phyloP scores from a whole-genome alignment of 2,888 invertebrate species.

The Drosophila yooni region DNA sequence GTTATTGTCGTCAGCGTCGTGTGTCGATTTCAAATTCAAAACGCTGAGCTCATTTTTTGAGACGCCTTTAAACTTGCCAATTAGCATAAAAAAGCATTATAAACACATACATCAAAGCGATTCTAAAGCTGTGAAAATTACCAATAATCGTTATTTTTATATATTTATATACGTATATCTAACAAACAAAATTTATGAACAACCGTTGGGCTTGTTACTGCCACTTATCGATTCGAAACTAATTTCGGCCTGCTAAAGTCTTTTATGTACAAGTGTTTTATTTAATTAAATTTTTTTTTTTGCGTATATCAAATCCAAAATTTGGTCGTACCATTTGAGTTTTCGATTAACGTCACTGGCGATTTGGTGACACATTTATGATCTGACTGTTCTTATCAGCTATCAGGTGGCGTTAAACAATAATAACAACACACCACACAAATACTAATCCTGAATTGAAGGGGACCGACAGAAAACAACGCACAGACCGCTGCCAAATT shows the following conservation, averaged over 20 bases:
- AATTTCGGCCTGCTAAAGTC: conserved; percentile 20
- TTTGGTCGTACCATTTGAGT: conserved; percentile 8
- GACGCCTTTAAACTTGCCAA: conserved; percentile 61
- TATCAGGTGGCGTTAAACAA: conserved; percentile 6
- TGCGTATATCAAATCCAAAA: conserved; percentile 20
- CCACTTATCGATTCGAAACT: conserved; percentile 9
- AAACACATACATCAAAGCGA: conserved; percentile 55
- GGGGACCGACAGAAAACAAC: conserved; percentile 12
- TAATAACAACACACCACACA: conserved; percentile 5
- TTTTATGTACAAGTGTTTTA: conserved; percentile 18
- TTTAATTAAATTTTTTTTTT: not conserved
- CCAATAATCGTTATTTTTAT: conserved; percentile 45
- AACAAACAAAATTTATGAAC: conserved; percentile 13
- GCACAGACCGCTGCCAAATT: conserved; percentile 38
- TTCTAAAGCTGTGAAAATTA: conserved; percentile 55
- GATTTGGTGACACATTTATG: conserved; percentile 73
- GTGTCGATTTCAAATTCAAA: conserved; percentile 64
- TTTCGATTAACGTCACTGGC: conserved; percentile 48
- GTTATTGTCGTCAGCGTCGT: conserved; percentile 30
- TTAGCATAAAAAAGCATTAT: conserved; percentile 74
- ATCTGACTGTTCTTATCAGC: conserved; percentile 58
- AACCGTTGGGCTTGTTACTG: conserved; percentile 5
- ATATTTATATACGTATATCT: conserved; percentile 17
- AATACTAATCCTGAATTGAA: conserved; percentile 37
- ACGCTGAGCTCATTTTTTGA: conserved; percentile 78